phyloP scores from a whole-genome alignment of 2,888 invertebrate genomes.

The Linyphia triangularis region DNA sequence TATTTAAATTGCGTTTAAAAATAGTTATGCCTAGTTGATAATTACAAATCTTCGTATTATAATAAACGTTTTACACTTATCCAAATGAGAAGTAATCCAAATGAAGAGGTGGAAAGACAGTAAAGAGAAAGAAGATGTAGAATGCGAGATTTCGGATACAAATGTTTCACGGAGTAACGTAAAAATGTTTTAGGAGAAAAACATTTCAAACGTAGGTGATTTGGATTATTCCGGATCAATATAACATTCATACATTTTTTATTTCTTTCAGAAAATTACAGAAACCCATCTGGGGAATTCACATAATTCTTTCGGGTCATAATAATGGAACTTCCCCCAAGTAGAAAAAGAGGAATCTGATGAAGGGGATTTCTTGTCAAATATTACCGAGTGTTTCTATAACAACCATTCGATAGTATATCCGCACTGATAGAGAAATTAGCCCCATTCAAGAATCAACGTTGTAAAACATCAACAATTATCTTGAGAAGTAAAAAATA shows the following conservation, averaged over 20 bases:
- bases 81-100: no score
- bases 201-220: not conserved
- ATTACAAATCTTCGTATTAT: no score
- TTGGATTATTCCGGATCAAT: not conserved
- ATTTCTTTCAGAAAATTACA: constrained; percentile 19
- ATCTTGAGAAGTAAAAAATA: no score
- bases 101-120: no score
- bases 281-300: constrained; percentile 30
- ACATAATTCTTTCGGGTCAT: not conserved
- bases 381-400: constrained; percentile 53
- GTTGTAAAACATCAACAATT: no score
- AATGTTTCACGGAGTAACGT: no score
- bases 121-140: no score
- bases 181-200: no score
- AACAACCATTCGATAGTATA: constrained; percentile 4
- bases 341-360: constrained; percentile 5
- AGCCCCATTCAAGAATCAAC: not conserved
- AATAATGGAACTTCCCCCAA: not conserved
- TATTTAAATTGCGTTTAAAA: no score
- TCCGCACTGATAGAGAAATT: not conserved
- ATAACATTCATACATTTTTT: constrained; percentile 46
- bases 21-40: no score
- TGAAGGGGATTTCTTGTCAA: constrained; percentile 12
- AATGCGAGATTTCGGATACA: no score
- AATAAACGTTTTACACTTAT: no score